Evolutionary conservation across 2,888 invertebrate species (phyloP).

Genomic region (Laothoe populi): DNA sequence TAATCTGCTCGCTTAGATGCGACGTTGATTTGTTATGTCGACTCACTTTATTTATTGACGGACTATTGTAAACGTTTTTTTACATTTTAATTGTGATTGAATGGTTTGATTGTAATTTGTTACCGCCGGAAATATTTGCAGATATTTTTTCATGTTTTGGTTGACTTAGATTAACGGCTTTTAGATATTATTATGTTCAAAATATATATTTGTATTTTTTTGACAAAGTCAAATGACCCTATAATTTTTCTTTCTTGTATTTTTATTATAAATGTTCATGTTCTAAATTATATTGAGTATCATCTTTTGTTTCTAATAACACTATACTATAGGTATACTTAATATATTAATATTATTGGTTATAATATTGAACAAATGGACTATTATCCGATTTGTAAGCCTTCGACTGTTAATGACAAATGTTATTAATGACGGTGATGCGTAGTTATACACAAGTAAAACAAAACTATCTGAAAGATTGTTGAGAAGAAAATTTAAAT

Average conservation of each 20-base stretch:
- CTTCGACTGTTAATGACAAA: too few species aligned
- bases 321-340: too few species aligned
- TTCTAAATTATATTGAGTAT: not conserved
- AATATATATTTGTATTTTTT: not conserved
- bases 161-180: conserved; percentile 15
- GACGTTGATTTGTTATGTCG: conserved; percentile 56
- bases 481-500: too few species aligned
- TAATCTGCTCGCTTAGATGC: conserved; percentile 61
- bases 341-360: too few species aligned
- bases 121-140: conserved; percentile 40
- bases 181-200: not conserved
- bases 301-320: too few species aligned
- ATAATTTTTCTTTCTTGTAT: not conserved
- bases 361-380: too few species aligned
- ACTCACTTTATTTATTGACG: conserved; percentile 42
- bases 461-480: too few species aligned
- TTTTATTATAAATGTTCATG: not conserved
- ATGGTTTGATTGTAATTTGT: conserved; percentile 39
- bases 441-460: too few species aligned
- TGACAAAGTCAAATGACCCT: not conserved
- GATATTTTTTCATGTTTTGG: conserved; percentile 39
- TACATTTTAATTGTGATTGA: conserved; percentile 16
- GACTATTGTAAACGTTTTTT: conserved; percentile 42
- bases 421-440: too few species aligned
- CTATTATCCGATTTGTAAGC: too few species aligned